phyloP scores from a whole-genome alignment of 2,888 invertebrate species.

The Nemotelus nigrinus region DNA sequence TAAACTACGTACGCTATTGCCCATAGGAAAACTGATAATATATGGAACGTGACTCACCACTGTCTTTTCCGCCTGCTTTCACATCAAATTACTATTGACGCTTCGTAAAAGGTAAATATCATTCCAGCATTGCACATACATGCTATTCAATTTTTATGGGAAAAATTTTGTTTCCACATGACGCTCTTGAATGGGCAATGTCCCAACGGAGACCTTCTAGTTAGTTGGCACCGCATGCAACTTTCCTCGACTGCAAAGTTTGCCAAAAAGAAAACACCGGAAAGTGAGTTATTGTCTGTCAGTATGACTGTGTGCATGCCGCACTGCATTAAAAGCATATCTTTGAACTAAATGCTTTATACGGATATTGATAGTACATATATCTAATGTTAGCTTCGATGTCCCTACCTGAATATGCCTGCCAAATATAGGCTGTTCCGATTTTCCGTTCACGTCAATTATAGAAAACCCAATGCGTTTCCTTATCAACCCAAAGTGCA shows the following conservation, averaged over 20 bases:
- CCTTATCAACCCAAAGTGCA: too few relatives aligned
- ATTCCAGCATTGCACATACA: background rate
- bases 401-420: too few relatives aligned
- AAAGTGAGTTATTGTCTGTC: background rate
- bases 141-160: constrained; percentile 35
- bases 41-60: constrained; percentile 17
- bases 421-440: too few relatives aligned
- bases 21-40: background rate
- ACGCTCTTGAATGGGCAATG: background rate
- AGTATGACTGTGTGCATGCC: too few relatives aligned
- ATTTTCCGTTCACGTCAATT: too few relatives aligned
- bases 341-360: too few relatives aligned
- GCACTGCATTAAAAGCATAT: too few relatives aligned
- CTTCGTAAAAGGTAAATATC: constrained; percentile 20
- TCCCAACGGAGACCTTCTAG: too few relatives aligned
- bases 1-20: background rate
- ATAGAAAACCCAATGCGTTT: too few relatives aligned
- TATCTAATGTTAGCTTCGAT: too few relatives aligned
- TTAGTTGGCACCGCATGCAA: background rate
- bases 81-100: constrained; percentile 8
- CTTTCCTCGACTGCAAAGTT: background rate
- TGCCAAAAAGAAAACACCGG: constrained; percentile 11
- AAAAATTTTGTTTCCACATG: constrained; percentile 26
- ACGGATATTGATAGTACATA: too few relatives aligned
- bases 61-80: constrained; percentile 28